Percentiles rank a stretch among this genome's conserved stretches.
These are phyloP conservation scores for Callyntrura sp. DNA, from an alignment of 2,888 invertebrate genomes.

Conservation along the genomic window DNA sequence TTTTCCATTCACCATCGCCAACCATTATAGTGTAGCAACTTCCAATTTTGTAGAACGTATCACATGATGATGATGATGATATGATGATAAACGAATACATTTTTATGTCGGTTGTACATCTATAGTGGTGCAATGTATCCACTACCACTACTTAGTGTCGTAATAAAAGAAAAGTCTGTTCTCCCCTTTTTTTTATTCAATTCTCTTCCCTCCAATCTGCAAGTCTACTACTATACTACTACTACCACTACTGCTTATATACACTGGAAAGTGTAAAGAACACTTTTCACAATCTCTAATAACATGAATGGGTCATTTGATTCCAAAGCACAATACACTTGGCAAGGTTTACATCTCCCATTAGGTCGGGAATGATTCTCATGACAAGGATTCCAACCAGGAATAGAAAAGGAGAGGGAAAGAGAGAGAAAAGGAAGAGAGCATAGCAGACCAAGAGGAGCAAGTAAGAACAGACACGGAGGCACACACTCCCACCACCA, in stretches of 20 bases:
- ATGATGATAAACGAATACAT: slow-evolving; percentile 63
- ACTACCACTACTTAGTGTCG: slow-evolving; percentile 20
- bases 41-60: slow-evolving; percentile 23
- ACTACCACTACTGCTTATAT: background rate
- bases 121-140: background rate
- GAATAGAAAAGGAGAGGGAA: no score
- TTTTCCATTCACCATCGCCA: slow-evolving; percentile 9
- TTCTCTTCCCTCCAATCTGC: slow-evolving; percentile 67
- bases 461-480: background rate
- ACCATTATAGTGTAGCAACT: background rate
- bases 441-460: background rate
- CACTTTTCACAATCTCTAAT: slow-evolving; percentile 73
- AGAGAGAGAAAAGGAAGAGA: no score
- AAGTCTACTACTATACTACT: background rate
- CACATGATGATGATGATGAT: slow-evolving; percentile 15
- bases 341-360: slow-evolving; percentile 77
- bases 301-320: slow-evolving; percentile 77
- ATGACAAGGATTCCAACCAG: slow-evolving; percentile 71
- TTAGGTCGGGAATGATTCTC: slow-evolving; percentile 74
- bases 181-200: slow-evolving; percentile 61
- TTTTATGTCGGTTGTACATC: slow-evolving; percentile 36
- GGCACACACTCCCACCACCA: background rate
- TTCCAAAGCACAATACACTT: slow-evolving; percentile 75
- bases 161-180: slow-evolving; percentile 58
- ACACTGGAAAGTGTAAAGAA: slow-evolving; percentile 54